These are phyloP conservation scores for Caenorhabditis sulstoni DNA, from an alignment of 2,888 invertebrate species.

Conservation along the genomic window DNA sequence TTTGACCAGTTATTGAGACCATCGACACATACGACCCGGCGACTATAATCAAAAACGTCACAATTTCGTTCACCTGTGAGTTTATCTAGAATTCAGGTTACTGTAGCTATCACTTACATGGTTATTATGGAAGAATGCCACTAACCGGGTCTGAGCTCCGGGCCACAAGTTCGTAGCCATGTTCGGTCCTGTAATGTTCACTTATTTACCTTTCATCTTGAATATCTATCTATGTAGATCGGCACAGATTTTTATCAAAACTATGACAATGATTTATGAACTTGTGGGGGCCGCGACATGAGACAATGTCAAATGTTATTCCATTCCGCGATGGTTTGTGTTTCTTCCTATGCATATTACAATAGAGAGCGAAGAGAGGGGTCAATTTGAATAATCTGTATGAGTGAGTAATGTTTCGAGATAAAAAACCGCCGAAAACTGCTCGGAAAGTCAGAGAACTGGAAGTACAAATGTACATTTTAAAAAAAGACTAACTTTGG, in stretches of 20 bases:
- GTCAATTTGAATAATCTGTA: slow-evolving; percentile 35
- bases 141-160: slow-evolving; percentile 18
- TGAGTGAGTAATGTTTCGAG: background rate
- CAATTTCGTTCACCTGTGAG: slow-evolving; percentile 57
- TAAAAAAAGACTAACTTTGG: background rate
- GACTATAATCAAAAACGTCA: slow-evolving; percentile 57
- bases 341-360: slow-evolving; percentile 13
- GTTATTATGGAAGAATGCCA: slow-evolving; percentile 57
- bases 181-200: slow-evolving; percentile 12
- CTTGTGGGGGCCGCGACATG: background rate
- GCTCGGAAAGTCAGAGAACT: slow-evolving; percentile 13
- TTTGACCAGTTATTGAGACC: slow-evolving; percentile 52
- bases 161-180: slow-evolving; percentile 37
- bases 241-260: background rate
- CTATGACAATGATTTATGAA: background rate
- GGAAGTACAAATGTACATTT: slow-evolving; percentile 37
- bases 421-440: slow-evolving; percentile 15
- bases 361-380: too few relatives aligned
- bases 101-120: slow-evolving; percentile 53
- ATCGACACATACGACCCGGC: slow-evolving; percentile 54
- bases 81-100: background rate
- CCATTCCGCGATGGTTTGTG: background rate
- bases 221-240: slow-evolving; percentile 5
- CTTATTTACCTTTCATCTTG: background rate
- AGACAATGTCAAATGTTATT: background rate